Base-by-base conservation (phyloP, 2,113 vertebrate species). In the Corvus moneduloides region DNA sequence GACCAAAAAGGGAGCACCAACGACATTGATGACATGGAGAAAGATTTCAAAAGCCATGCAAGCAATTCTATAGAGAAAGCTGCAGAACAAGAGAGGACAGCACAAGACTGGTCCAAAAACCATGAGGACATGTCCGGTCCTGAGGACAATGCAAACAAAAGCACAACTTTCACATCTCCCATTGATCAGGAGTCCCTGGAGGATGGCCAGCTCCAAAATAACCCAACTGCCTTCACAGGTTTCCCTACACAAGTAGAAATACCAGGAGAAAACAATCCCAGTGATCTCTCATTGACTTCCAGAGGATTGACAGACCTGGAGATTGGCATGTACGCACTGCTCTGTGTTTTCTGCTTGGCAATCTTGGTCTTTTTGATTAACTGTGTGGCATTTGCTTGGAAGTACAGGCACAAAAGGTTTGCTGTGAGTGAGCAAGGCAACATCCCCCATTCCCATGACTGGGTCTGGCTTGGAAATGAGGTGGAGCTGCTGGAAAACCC, bases 321-420 rank as follows among this genome's bases (percentile, higher is more conserved):
- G 98, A 99, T 99, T 0, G 99, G 99, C 91, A 99, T 99, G 99
- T 99, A 99, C 3, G 99, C 99, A 4, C 98, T 99, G 72, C 97
- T 99, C 32, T 99, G 99, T 1, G 99, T 99, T 44, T 99, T 99
- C 97, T 99, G 99, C 96, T 97, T 99, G 73, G 99, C 99, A 83
- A 99, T 99, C 95, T 96, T 99, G 85, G 99, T 99, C 94, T 99
- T 99, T 97, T 97, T 99, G 84, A 99, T 99, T 97, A 99, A 99
- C 98, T 99, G 99, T 4, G 99, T 99, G 97, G 99, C 99, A 11
- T 99, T 99, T 80, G 99, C 99, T 32, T 99, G 99, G 98, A 99
- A 99, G 87, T 99, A 99, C 94, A 98, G 99, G 67, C 99, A 99
- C 98, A 99, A 99, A 97, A 98, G 99, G 89, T 98, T 99, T 13